Conservation (phyloP, 1,140 invertebrate genomes). For the Macrotrachela quadricornifera region DNA sequence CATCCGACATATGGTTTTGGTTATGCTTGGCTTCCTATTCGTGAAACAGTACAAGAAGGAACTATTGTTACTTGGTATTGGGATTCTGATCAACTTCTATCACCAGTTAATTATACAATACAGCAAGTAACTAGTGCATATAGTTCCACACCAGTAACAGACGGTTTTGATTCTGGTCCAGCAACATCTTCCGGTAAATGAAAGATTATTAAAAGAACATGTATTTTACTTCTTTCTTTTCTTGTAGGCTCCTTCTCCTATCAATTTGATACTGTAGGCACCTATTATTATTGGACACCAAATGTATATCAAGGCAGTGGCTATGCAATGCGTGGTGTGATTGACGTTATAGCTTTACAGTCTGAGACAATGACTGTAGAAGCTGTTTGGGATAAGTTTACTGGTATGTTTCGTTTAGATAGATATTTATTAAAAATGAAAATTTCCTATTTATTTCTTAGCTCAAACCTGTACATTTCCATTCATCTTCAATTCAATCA, state of each 20-base stretch:
- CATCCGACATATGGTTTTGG: neutral
- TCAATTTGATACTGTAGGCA: constrained; percentile 14
- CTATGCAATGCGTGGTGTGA: constrained; percentile 13
- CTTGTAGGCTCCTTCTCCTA: constrained; percentile 12
- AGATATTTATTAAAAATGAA: neutral
- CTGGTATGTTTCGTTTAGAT: neutral
- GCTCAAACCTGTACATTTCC: constrained; percentile 8
- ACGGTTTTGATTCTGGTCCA: neutral
- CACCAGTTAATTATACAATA: neutral
- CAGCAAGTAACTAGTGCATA: constrained; percentile 12
- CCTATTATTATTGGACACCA: constrained; percentile 17
- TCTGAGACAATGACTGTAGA: constrained; percentile 7
- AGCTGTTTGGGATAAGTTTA: constrained; percentile 1
- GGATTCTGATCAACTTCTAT: constrained; percentile 12
- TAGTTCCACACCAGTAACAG: neutral
- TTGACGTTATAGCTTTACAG: constrained; percentile 7
- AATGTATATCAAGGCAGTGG: constrained; percentile 13
- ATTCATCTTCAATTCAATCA: neutral
- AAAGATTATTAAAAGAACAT: no score
- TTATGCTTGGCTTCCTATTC: constrained; percentile 1
- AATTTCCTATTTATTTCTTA: neutral
- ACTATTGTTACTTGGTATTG: constrained; percentile 15
- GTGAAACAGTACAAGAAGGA: constrained; percentile 9
- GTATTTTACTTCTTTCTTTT: no score
- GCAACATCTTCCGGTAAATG: neutral